Evolutionary conservation across 1,140 invertebrate genomes (phyloP).

Genomic region (Stenopsyche tienmushanensis): DNA sequence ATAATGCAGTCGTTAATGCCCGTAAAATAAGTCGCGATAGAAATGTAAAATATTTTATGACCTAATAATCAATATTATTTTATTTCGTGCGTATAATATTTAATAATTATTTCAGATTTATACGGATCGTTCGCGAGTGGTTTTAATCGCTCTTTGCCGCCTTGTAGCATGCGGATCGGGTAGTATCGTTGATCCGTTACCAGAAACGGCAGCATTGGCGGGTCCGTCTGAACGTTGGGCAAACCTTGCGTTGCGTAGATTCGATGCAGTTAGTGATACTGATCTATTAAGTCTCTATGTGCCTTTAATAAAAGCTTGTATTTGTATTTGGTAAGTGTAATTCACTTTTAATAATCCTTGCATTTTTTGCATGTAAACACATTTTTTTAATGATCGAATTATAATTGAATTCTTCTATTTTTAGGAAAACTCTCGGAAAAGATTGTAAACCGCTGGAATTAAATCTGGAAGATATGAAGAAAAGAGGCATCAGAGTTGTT

Average conservation of each 20-base stretch:
- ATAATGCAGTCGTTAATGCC: too few species aligned
- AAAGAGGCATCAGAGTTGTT: slow-evolving; percentile 62
- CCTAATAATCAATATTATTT: not conserved
- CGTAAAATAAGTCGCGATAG: too few species aligned
- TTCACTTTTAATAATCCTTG: not conserved
- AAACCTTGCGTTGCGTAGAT: slow-evolving; percentile 65
- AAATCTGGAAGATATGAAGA: slow-evolving; percentile 59
- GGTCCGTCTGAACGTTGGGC: slow-evolving; percentile 67
- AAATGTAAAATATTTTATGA: not conserved
- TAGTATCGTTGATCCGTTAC: slow-evolving; percentile 40
- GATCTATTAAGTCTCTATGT: slow-evolving; percentile 66
- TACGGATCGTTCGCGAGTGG: slow-evolving; percentile 67
- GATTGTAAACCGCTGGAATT: slow-evolving; percentile 63
- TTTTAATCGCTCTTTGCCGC: slow-evolving; percentile 69
- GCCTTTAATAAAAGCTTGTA: slow-evolving; percentile 68
- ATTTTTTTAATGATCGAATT: too few species aligned
- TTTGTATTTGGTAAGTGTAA: slow-evolving; percentile 60
- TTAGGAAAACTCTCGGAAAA: slow-evolving; percentile 63
- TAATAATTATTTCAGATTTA: slow-evolving; percentile 59
- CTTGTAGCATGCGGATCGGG: slow-evolving; percentile 63
- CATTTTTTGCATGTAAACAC: too few species aligned
- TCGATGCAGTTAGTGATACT: slow-evolving; percentile 65
- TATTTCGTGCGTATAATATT: slow-evolving; percentile 5
- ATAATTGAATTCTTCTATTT: slow-evolving; percentile 34
- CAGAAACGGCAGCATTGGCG: slow-evolving; percentile 55